These are phyloP conservation scores for Camponotus fellah DNA, from an alignment of 2,888 invertebrate genomes.

Conservation along the genomic window DNA sequence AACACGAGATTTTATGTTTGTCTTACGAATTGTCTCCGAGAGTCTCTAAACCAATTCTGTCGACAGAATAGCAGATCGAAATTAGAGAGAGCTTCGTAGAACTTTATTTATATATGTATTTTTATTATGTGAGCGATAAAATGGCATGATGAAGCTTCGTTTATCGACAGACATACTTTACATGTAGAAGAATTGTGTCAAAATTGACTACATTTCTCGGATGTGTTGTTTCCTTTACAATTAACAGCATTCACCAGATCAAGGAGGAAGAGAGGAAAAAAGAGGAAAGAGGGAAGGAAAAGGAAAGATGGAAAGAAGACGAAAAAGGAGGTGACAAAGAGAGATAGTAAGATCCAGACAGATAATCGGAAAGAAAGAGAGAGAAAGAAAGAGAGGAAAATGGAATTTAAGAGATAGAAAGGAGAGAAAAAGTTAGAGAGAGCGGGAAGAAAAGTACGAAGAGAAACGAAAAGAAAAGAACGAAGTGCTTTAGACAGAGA, in stretches of 20 bases:
- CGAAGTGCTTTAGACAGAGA: background rate
- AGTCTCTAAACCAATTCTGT: conserved; percentile 1
- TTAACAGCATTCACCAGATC: conserved; percentile 20
- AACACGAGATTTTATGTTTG: background rate
- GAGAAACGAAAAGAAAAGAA: background rate
- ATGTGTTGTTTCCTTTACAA: conserved; percentile 50
- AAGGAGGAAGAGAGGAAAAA: background rate
- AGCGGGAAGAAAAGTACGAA: background rate
- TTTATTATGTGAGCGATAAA: conserved; percentile 83
- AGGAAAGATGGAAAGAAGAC: background rate
- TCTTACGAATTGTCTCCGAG: conserved; percentile 6
- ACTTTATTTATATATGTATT: conserved; percentile 80
- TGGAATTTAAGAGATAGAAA: background rate
- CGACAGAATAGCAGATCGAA: conserved; percentile 42
- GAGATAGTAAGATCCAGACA: background rate
- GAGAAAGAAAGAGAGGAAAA: background rate
- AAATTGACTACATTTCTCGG: background rate
- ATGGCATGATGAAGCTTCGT: conserved; percentile 75
- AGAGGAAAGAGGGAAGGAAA: background rate
- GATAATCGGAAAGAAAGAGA: background rate
- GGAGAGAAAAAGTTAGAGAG: background rate
- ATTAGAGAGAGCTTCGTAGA: conserved; percentile 59
- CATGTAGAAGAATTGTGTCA: conserved; percentile 60
- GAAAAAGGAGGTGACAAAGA: background rate
- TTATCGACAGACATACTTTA: conserved; percentile 73